Evolutionary conservation across 1,140 invertebrate species (phyloP), one percentile per base, ranked within the genome.

Genomic region (Zaprionus lachaisei): DNA sequence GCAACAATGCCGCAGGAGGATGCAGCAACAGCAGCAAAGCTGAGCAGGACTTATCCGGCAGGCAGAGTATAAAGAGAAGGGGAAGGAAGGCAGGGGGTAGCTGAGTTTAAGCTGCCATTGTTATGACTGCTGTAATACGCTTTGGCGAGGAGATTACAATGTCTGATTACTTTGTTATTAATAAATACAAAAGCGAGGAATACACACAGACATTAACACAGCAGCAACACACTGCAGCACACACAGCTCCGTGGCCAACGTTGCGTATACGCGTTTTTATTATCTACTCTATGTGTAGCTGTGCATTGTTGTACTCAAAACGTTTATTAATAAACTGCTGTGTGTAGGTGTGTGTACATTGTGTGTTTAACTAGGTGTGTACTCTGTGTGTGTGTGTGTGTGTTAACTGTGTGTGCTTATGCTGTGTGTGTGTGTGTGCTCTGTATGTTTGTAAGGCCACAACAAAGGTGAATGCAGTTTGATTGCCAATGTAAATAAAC

Each of bases 91-190:
- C 38, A 5, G 38, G n/a, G 26, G 14, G 17, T 17, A 4, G 57
- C 71, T 63, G 49, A 71, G 72, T 72, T 78, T 72, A 65, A 69
- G 71, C 80, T 80, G 80, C 77, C 73, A 89, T 87, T 87, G 83
- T 87, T 87, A 89, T 87, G 87, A 87, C 80, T 75, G 83, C 74
- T 89, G 81, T 87, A 87, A 87, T 89, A 89, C 84, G 84, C 84
- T 89, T 90, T 84, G 84, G 84, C 60, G 73, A 76, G 67, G 28
- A 89, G 84, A 89, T 89, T 89, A 89, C 84, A 89, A 89, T 89
- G 82, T 89, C 84, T 89, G 84, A 89, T 89, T 89, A 89, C 84
- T 89, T 89, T 89, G 84, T 89, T 89, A 89, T 89, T 89, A 89
- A 89, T 89, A 87, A 87, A 89, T 82, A 89, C 80, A 87, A 87